Evolutionary conservation across 2,888 invertebrate genomes (phyloP).

Genomic region (Pseudococcus viburni): DNA sequence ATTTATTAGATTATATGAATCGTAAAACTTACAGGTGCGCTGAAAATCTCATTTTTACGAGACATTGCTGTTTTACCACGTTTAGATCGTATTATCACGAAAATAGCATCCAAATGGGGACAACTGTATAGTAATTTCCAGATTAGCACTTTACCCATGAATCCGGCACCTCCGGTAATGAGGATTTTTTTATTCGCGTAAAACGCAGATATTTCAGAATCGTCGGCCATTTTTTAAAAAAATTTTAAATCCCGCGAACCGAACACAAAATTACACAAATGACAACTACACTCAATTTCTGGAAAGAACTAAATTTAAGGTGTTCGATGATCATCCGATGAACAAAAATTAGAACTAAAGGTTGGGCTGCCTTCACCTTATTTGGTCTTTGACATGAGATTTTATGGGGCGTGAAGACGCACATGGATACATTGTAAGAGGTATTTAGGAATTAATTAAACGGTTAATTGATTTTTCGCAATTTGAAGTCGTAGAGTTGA

Average conservation of each 20-base stretch:
- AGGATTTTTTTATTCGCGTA: background rate
- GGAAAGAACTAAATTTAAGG: background rate
- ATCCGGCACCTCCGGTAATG: background rate
- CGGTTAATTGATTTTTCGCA: background rate
- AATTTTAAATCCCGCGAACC: background rate
- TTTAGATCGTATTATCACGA: background rate
- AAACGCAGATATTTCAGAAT: background rate
- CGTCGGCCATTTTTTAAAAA: background rate
- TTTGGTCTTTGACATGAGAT: background rate
- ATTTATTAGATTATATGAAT: conserved; percentile 79
- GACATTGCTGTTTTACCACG: background rate
- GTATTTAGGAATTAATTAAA: too few species aligned
- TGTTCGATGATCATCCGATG: background rate
- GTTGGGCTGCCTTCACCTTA: background rate
- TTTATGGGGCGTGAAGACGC: background rate
- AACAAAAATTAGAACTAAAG: background rate
- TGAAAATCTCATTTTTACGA: background rate
- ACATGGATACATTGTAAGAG: too few species aligned
- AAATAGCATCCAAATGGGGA: background rate
- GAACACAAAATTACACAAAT: background rate
- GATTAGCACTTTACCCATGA: background rate
- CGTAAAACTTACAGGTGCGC: background rate
- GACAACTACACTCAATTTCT: background rate
- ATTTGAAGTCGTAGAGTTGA: too few species aligned
- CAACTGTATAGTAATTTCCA: conserved; percentile 8